These are phyloP conservation scores for Neoarius graeffei DNA, from an alignment of 2,113 vertebrate species.

Conservation along the genomic window DNA sequence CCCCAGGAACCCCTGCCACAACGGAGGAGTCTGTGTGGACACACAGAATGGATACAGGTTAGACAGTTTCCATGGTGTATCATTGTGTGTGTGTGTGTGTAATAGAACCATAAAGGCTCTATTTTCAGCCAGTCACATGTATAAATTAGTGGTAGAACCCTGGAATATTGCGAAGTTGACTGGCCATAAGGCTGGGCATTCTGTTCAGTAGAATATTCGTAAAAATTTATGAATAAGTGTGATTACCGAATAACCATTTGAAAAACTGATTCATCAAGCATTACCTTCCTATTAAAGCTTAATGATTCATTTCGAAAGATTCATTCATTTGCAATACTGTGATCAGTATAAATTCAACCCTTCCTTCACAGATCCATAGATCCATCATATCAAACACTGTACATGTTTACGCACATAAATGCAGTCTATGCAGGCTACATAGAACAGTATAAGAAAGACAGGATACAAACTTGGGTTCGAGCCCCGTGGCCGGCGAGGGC, in stretches of 20 bases:
- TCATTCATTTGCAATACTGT: not conserved
- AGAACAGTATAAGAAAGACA: not conserved
- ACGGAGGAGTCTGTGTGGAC: slow-evolving; percentile 80
- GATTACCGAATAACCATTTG: not conserved
- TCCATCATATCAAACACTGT: not conserved
- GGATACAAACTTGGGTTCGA: too few species aligned
- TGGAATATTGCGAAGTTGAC: not conserved
- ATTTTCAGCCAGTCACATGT: not conserved
- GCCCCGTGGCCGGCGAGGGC: too few species aligned
- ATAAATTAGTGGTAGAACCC: not conserved
- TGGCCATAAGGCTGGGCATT: too few species aligned
- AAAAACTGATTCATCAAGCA: not conserved
- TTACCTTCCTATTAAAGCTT: not conserved
- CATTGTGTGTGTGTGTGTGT: not conserved
- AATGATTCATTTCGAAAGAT: not conserved
- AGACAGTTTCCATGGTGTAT: slow-evolving; percentile 46
- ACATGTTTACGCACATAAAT: not conserved
- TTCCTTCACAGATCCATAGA: not conserved
- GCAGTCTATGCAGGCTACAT: not conserved
- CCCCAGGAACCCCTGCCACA: slow-evolving; percentile 80
- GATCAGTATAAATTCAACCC: not conserved
- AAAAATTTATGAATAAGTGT: not conserved
- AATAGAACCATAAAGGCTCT: not conserved
- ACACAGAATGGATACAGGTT: slow-evolving; percentile 84
- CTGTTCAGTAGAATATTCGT: too few species aligned